Evolutionary conservation across 2,113 vertebrate genomes (phyloP), one percentile per base, ranked within the genome.

Genomic region (Fregata magnificens): DNA sequence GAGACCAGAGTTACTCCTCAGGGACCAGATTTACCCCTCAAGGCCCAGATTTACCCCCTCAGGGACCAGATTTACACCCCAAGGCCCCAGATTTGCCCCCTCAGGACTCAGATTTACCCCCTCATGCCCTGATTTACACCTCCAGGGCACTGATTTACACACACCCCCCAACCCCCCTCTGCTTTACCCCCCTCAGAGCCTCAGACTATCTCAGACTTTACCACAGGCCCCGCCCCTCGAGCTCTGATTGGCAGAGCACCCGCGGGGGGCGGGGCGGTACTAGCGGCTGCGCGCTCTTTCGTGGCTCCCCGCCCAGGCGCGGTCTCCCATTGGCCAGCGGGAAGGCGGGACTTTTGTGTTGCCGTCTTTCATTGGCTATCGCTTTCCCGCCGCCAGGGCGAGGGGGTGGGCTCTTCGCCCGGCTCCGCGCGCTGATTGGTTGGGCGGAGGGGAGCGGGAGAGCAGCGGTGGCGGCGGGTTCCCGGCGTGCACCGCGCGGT

Each of bases 261-360:
- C 13, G 3, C 4, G 5, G 7, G 19, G 36, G 4, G 7, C 14
- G 36, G 36, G 59, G 77, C 47, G 59, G 59, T 29, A 47, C 19
- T 3, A 61, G 3, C 13, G 6, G 13, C 34, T 6, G 18, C 25
- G 6, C 10, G 20, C 40, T 15, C 40, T 29, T 29, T 14, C 3
- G 20, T 31, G 38, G 16, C 55, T 11, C 42, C 24, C 12, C 18
- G 18, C 10, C 55, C 18, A 21, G 42, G 6, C 7, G 19, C 73
- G 11, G 44, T 16, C 28, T 66, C 11, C 4, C 40, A 38, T 28
- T 49, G 71, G 71, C 13, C 36, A 36, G 19, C 5, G 24, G 25
- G 32, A 21, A 65, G 70, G 59, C 6, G 34, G 82, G 49, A 21
- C 26, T 7, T 29, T 17, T 1, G 7, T 7, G 1, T 0, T 5